A percentile compares a stretch with the other conserved stretches of the same genome.
These are phyloP conservation scores for Leucoraja ocellata DNA, from an alignment of 2,797 vertebrate species.

Conservation along the genomic window DNA sequence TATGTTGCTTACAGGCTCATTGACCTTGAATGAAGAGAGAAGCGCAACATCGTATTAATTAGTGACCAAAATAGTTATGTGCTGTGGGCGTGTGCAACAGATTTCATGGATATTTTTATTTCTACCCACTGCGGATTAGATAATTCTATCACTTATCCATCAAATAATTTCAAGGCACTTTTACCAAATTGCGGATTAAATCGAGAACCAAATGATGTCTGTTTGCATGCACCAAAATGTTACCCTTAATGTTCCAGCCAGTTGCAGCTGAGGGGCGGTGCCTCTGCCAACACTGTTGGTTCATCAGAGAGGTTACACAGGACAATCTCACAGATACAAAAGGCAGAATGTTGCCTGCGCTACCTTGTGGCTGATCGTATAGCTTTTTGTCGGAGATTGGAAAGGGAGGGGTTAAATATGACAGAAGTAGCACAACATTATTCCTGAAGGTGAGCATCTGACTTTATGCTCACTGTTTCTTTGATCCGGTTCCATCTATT, in stretches of 20 bases:
- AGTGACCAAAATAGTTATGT: background rate
- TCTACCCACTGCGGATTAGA: background rate
- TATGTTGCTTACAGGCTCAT: background rate
- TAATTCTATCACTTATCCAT: background rate
- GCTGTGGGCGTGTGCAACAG: background rate
- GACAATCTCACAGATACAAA: background rate
- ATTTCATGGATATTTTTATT: background rate
- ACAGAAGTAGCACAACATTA: background rate
- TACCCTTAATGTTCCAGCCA: background rate
- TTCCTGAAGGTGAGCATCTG: background rate
- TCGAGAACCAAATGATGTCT: background rate
- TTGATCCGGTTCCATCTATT: background rate
- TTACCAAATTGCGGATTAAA: background rate
- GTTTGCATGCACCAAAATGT: background rate
- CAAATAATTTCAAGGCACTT: background rate
- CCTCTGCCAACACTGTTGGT: background rate
- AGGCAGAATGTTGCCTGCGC: background rate
- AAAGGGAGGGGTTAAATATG: background rate
- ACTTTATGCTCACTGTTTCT: background rate
- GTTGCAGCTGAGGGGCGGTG: background rate
- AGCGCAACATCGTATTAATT: background rate
- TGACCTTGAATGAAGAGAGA: conserved; percentile 25
- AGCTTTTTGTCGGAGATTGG: background rate
- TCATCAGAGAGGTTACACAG: background rate
- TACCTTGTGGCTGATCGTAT: background rate